Conservation (phyloP, 2,797 vertebrate species). For the Sitta carolinensis region DNA sequence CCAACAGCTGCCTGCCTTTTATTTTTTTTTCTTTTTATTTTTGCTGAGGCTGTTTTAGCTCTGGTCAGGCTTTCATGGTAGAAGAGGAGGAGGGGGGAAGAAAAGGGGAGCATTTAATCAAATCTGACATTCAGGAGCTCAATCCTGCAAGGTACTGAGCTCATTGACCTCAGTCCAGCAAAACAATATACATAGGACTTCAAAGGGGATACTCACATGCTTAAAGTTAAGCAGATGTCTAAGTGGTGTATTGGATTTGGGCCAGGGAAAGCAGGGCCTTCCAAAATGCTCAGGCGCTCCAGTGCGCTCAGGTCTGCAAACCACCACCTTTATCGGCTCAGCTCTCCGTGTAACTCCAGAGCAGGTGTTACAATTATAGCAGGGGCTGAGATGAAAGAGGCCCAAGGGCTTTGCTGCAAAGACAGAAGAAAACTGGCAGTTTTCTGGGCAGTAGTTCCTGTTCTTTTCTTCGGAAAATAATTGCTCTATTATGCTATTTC, state of each 20-base stretch:
- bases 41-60: neutral
- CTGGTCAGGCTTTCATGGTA: constrained; percentile 33
- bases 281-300: constrained; percentile 21
- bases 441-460: neutral
- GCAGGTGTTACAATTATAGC: constrained; percentile 34
- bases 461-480: neutral
- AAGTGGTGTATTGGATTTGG: constrained; percentile 51
- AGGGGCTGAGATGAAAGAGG: constrained; percentile 23
- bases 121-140: constrained; percentile 65
- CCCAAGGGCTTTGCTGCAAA: neutral
- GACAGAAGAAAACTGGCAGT: neutral
- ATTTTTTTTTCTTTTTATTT: neutral
- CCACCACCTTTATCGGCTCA: neutral
- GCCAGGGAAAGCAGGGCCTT: constrained; percentile 46
- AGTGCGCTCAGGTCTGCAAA: neutral
- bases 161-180: constrained; percentile 55
- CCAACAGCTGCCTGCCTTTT: neutral
- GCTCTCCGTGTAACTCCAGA: neutral
- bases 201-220: constrained; percentile 65
- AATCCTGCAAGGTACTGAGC: constrained; percentile 66
- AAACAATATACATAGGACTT: constrained; percentile 63
- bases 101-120: constrained; percentile 55
- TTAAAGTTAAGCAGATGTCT: constrained; percentile 68
- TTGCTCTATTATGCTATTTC: neutral
- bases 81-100: neutral